Evolutionary conservation across 2,113 vertebrate species (phyloP).

Genomic region (Pomatorhinus ruficollis): DNA sequence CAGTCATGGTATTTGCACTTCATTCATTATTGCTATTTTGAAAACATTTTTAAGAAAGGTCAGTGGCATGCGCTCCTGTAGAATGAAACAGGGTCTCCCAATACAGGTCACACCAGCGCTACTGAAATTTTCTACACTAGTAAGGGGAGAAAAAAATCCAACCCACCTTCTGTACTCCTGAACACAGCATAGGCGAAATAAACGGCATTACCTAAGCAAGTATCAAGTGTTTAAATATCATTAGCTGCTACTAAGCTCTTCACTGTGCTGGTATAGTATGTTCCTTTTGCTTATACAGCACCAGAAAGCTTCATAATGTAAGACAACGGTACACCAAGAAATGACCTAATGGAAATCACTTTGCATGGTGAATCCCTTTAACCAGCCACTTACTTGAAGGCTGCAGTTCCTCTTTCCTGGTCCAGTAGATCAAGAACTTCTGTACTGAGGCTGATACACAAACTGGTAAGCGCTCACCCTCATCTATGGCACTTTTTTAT

Average conservation of each 20-base stretch:
- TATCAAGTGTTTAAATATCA: neutral
- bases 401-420: neutral
- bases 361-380: neutral
- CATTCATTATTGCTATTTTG: neutral
- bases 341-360: neutral
- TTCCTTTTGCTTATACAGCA: neutral
- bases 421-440: neutral
- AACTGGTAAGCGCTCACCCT: neutral
- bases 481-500: neutral
- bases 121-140: neutral
- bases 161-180: neutral
- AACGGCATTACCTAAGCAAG: neutral
- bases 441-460: neutral
- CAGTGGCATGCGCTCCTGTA: neutral
- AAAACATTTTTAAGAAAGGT: neutral
- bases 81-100: neutral
- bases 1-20: neutral
- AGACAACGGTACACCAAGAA: accelerated
- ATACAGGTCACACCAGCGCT: accelerated
- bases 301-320: neutral
- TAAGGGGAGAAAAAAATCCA: neutral
- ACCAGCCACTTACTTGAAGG: neutral
- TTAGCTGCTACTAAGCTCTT: neutral
- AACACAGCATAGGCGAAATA: neutral
- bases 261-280: neutral